Base-by-base conservation (phyloP, 2,888 invertebrate species). In the Melinopterus prodromus region DNA sequence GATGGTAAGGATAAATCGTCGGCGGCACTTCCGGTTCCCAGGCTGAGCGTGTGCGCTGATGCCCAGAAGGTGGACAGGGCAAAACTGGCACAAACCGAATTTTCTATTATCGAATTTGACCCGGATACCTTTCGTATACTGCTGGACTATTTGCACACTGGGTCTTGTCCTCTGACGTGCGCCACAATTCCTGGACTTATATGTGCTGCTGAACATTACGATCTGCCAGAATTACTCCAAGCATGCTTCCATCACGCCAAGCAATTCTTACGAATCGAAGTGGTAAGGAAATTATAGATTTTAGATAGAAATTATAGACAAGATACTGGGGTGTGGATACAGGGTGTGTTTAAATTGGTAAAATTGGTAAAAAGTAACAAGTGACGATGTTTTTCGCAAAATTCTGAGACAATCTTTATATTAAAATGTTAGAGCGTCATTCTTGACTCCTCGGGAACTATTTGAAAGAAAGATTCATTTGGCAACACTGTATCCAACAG, bases 241-340 rank as follows among this genome's bases (percentile, higher is more conserved):
- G 98, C 98, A 12, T 98, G 98, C 90, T 98, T 98, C 90, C 98
- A 98, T 88, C 98, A 98, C 87, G 97, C 97, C 85, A 98, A 98
- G 88, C 97, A 98, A 89, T 97, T 97, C 89, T 92, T 98, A 69
- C 92, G 97, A 85, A 96, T 97, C 88, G 97, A 97, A 90, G 96
- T 97, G 86, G 97, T 96, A 88, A 90, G 92, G 87, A 69, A 36
- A 53, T 26, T 26, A 26, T 53, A 12, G 2, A 53, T 6, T 53
- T 53, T 53, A 53, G 26, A 26, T 26, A 3, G 3, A 26, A 26
- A 26, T 26, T 26, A 26, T 26, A 26, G 26, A 3, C 26, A 1
- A 26, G 26, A 1, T 26, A 26, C 26, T 26, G 3, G 26, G n/a
- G n/a, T n/a, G n/a, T n/a, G n/a, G n/a, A n/a, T n/a, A 26, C 26